Evolutionary conservation across 2,797 vertebrate species (phyloP), one percentile per base, ranked within the genome.

Genomic region (Malacoraja senta): DNA sequence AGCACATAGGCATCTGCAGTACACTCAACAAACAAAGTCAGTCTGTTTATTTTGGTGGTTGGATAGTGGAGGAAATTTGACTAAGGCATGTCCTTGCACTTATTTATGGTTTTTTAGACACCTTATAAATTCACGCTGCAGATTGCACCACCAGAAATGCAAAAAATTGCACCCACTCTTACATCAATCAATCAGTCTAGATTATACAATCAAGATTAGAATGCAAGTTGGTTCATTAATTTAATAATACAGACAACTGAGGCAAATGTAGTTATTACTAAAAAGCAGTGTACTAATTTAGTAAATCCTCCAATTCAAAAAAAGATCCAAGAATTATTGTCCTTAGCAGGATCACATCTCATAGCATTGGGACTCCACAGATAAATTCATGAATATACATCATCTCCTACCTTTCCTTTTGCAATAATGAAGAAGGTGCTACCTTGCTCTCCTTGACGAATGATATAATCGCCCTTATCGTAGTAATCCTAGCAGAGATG

Each of bases 371-470:
- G 29, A 74, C 53, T 44, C 38, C 68, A 74, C 35, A 74, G 44
- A 24, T 58, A 53, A 35, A n/a, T 53, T 8, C n/a, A 53, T 17
- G 21, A 92, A 74, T 15, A 15, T 53, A 15, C 26, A 38, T 72
- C 4, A 21, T 93, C 38, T 13, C 94, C 94, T 94, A 97, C 97
- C 96, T 96, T 95, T 96, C 97, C 97, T 95, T 97, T 96, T 93
- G 96, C 95, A 93, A 97, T 97, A 78, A 97, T 97, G 94, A 97
- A 97, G 94, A 97, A 97, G 0, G 96, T 97, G 95, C 96, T 97
- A 61, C 97, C 96, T 94, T 97, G 96, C 94, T 97, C 97, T n/a
- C 97, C 96, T 93, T 97, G 96, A 94, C 97, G 95, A 86, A 97
- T 97, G 72, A 97, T 97, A 93, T 97, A 96, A 88, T 97, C 97